phyloP scores from a whole-genome alignment of 2,797 vertebrate genomes.

The Galago senegalensis region DNA sequence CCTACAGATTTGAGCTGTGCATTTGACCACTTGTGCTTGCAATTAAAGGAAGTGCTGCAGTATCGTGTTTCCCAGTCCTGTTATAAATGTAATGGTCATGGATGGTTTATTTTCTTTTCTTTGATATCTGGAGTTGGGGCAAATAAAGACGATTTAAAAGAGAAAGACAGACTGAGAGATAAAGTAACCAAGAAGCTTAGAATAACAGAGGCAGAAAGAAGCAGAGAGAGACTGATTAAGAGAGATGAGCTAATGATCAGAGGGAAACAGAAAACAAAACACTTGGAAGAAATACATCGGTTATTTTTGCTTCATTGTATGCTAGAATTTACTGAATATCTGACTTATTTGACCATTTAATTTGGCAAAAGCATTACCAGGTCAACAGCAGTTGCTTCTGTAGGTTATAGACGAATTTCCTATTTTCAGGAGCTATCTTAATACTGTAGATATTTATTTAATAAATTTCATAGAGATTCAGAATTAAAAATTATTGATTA shows the following conservation, averaged over 20 bases:
- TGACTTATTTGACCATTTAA: neutral
- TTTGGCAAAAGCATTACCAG: constrained; percentile 26
- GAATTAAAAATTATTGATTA: neutral
- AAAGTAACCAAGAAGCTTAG: neutral
- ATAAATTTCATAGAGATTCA: neutral
- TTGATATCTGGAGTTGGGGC: neutral
- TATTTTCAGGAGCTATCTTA: constrained; percentile 5
- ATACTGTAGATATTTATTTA: neutral
- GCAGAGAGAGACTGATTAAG: neutral
- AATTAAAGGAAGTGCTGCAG: neutral
- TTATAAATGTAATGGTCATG: neutral
- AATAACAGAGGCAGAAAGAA: neutral
- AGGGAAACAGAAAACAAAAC: neutral
- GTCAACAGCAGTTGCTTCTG: neutral
- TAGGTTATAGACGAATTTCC: neutral
- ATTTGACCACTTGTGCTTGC: neutral
- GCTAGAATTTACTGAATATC: neutral
- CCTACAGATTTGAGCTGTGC: neutral
- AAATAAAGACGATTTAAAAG: neutral
- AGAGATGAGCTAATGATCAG: neutral
- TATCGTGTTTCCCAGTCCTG: neutral
- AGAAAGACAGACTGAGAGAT: neutral
- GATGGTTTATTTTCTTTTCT: neutral
- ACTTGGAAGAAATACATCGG: neutral
- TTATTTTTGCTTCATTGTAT: neutral